phyloP scores from a whole-genome alignment of 37 sponge, comb jelly and placozoan genomes.

The Crambe crambe region DNA sequence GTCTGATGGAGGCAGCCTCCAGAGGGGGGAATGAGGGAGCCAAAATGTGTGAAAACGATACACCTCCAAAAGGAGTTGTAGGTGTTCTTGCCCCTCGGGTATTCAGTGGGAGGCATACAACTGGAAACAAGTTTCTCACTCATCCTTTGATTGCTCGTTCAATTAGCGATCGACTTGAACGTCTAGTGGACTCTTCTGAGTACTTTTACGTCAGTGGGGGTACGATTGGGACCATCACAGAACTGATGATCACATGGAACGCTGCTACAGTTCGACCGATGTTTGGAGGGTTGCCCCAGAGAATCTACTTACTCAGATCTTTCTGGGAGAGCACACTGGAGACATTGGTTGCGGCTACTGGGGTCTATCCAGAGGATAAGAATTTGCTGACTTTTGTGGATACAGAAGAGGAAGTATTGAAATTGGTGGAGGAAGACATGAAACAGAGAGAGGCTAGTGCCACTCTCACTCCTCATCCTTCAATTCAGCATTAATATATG shows the following conservation, averaged over 20 bases:
- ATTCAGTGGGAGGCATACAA: slow-evolving; percentile 20
- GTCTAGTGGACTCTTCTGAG: slow-evolving; percentile 38
- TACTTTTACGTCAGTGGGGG: slow-evolving; percentile 65
- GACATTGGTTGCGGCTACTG: slow-evolving; percentile 7
- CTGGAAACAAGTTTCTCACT: slow-evolving; percentile 58
- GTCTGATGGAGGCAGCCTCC: slow-evolving; percentile 77
- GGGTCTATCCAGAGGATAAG: slow-evolving; percentile 19
- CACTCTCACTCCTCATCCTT: neutral
- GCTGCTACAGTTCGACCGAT: slow-evolving; percentile 10
- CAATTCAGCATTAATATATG: neutral
- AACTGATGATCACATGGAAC: slow-evolving; percentile 63
- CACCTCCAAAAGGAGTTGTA: neutral
- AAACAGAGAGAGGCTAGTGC: slow-evolving; percentile 1
- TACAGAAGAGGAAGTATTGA: slow-evolving; percentile 26
- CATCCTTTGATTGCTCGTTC: slow-evolving; percentile 7
- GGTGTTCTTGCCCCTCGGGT: slow-evolving; percentile 71
- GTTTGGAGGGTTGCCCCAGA: slow-evolving; percentile 26
- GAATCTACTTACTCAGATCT: slow-evolving; percentile 40
- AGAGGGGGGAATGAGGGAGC: slow-evolving; percentile 53
- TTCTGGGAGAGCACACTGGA: slow-evolving; percentile 50
- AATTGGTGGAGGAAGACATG: slow-evolving; percentile 38
- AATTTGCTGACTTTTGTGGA: slow-evolving; percentile 37
- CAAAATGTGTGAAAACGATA: neutral
- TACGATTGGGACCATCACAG: slow-evolving; percentile 70
- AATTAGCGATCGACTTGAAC: slow-evolving; percentile 40